These are phyloP conservation scores for Phenganax subtilis DNA, from an alignment of 92 coral and sea anemone genomes.

Conservation along the genomic window DNA sequence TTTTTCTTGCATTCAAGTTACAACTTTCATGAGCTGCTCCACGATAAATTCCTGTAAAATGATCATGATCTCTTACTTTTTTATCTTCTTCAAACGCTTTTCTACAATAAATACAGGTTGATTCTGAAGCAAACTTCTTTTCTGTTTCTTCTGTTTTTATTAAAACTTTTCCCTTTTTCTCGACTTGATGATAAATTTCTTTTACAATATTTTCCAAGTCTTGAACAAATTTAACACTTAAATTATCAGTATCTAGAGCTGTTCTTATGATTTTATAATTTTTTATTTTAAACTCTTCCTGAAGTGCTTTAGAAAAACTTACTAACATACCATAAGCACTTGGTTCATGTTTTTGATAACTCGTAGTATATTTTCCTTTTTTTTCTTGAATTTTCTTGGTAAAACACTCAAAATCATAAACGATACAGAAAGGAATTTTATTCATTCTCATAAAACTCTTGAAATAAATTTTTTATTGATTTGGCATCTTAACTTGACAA, in stretches of 20 bases:
- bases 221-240: no score
- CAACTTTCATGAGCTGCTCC: conserved; percentile 47
- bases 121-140: background rate
- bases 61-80: conserved; percentile 4
- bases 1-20: conserved; percentile 7
- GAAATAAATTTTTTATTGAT: background rate
- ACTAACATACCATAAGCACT: no score
- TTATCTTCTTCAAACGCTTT: background rate
- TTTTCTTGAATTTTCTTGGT: conserved; percentile 5
- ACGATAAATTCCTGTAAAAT: conserved; percentile 21
- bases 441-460: conserved; percentile 41
- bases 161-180: no score
- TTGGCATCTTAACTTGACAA: background rate
- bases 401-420: conserved; percentile 29
- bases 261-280: no score
- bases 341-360: conserved; percentile 30
- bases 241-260: no score
- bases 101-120: background rate
- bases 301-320: no score
- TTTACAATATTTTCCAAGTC: no score
- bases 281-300: no score
- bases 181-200: no score
- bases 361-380: background rate
- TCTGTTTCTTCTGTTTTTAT: conserved; percentile 27
- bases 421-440: conserved; percentile 17